Percentiles rank a stretch among this genome's conserved stretches.
These are phyloP conservation scores for Xenus cinereus DNA, from an alignment of 2,113 vertebrate species.

Conservation along the genomic window DNA sequence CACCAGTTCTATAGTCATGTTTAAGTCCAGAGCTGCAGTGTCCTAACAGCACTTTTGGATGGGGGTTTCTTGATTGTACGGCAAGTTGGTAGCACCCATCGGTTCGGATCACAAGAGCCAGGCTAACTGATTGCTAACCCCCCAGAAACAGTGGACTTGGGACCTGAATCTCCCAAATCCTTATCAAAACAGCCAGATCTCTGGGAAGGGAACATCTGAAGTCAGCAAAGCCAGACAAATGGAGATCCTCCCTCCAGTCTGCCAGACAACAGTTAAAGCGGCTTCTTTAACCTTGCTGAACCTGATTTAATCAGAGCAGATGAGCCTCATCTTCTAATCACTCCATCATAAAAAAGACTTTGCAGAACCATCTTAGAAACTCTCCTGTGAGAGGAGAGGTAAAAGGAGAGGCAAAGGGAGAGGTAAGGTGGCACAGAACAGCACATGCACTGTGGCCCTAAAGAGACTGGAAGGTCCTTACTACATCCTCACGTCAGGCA, in stretches of 20 bases:
- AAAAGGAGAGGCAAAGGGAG: background rate
- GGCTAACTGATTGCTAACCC: background rate
- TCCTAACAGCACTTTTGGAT: background rate
- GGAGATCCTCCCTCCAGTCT: background rate
- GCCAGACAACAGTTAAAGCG: background rate
- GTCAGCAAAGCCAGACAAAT: background rate
- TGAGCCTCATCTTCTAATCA: background rate
- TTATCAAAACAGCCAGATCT: background rate
- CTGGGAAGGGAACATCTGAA: background rate
- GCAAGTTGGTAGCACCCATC: too few species aligned
- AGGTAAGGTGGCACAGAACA: background rate
- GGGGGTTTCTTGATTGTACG: background rate
- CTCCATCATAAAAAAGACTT: background rate
- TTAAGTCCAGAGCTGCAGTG: background rate
- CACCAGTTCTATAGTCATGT: background rate
- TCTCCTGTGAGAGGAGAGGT: background rate
- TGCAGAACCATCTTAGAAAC: background rate
- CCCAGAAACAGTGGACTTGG: background rate
- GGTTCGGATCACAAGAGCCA: background rate
- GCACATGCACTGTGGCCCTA: background rate
- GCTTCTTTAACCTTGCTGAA: slow-evolving; percentile 14
- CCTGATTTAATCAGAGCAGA: slow-evolving; percentile 15
- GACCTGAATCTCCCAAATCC: background rate
- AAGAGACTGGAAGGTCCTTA: background rate
- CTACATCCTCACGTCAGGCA: background rate